Evolutionary conservation across 2,113 vertebrate species (phyloP), one percentile per base, ranked within the genome.

Genomic region (Ibidorhyncha struthersii): DNA sequence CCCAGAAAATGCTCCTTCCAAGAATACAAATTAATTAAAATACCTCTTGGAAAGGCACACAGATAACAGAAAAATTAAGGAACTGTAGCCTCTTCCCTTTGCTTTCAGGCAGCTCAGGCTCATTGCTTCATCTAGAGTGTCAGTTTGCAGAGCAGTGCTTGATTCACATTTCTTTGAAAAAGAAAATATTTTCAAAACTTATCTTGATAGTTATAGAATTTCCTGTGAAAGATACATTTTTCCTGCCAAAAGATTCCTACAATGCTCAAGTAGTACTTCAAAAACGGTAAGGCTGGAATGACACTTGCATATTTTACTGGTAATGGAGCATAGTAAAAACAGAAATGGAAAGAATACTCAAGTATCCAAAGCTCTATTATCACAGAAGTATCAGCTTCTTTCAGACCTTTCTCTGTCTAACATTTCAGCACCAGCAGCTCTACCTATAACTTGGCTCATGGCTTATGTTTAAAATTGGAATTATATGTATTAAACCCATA

Each of bases 161-260:
- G 62, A 83, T 82, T 90, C 89, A 77, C 85, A 89, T 82, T 95
- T 93, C 79, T 63, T 55, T 45, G 53, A 91, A 69, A 93, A 96
- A 43, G 67, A 93, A 95, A 96, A 91, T 85, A 92, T 94, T 96
- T 95, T 81, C 22, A 27, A 94, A 94, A 94, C 84, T 97, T 97
- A 97, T 96, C 96, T 97, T 86, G 90, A 95, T 95, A 93, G 78
- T 77, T 66, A 82, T 27, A 97, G 95, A 95, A 97, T 96, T 97
- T 96, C 92, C 65, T 92, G 70, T 90, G 93, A 96, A 96, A 95
- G 92, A 97, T 80, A 90, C 62, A 38, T 80, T 95, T 97, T 93
- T 77, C 58, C 79, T 96, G 96, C 96, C 95, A 95, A 83, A 96
- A 93, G 95, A 96, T 96, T 95, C 96, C 87, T 96, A 73, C 92